Evolutionary conservation across 2,888 invertebrate genomes (phyloP), one percentile per base, ranked within the genome.

Genomic region (Acanthococcus lagerstroemiae): DNA sequence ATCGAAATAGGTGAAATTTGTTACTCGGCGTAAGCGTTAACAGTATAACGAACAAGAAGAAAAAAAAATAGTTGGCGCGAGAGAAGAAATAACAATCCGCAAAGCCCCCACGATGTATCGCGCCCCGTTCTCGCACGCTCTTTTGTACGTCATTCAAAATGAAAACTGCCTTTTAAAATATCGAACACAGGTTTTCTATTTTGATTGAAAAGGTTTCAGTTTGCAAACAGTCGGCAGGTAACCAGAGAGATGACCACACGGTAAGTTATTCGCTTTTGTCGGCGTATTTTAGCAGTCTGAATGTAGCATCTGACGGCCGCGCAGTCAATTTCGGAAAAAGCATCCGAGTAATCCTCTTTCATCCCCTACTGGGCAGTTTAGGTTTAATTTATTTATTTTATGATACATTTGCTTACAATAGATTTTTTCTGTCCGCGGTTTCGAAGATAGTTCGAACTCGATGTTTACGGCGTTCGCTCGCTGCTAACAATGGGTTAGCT

Each of bases 301-400:
- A 58, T 58, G 45, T 24, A 58, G 63, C 63, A 63, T 63, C 63
- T 63, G 63, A 63, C 63, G 63, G 48, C 27, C 63, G 52, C n/a
- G n/a, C 63, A 63, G 63, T 63, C 63, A 63, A 54, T 63, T 63
- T 54, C 52, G 24, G 52, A 22, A 19, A 52, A 22, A 52, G 54
- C 52, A 63, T 37, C 37, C 27, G 30, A 54, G 52, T 63, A 63
- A 63, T 63, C 63, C 54, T 52, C 37, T 24, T 52, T 52, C 22
- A 12, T 22, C 52, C 63, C 63, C 63, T 63, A 63, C 63, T 52
- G 63, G 52, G 63, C 63, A 52, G 63, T 63, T 63, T 63, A 63
- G 52, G 63, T 63, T 63, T 63, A 63, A 63, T 63, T 63, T 63
- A 63, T 63, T 63, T 63, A 63, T 63, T 63, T 63, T 63, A 63